Conservation (phyloP, 2,113 vertebrate species). For the Eonycteris spelaea region DNA sequence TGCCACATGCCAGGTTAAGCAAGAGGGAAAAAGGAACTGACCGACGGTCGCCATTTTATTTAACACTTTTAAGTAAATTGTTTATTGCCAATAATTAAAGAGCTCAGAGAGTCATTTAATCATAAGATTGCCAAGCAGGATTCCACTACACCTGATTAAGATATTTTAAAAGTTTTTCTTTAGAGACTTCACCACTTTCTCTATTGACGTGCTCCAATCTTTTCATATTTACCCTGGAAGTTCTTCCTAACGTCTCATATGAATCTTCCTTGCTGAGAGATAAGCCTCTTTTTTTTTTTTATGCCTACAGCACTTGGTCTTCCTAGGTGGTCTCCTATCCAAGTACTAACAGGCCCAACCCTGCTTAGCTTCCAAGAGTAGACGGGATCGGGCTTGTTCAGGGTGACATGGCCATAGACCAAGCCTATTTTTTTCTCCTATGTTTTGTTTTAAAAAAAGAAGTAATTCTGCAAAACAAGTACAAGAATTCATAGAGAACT, state of each 20-base stretch:
- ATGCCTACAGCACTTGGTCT: too few species aligned
- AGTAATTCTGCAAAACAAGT: background rate
- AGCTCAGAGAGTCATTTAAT: background rate
- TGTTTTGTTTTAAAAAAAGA: background rate
- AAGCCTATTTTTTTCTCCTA: background rate
- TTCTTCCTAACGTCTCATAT: background rate
- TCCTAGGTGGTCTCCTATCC: too few species aligned
- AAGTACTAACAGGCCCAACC: too few species aligned
- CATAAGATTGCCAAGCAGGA: background rate
- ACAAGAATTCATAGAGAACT: background rate
- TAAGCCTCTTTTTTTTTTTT: background rate
- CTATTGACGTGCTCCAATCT: background rate
- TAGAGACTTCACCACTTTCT: background rate
- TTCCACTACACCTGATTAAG: background rate
- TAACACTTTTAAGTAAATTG: slow-evolving; percentile 24
- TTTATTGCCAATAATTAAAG: slow-evolving; percentile 5
- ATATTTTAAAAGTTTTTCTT: background rate
- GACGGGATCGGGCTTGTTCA: too few species aligned
- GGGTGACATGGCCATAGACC: too few species aligned
- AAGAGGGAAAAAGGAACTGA: background rate
- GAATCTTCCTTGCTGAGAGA: background rate
- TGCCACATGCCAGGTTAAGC: background rate
- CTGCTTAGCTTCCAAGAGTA: too few species aligned
- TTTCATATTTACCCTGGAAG: background rate
- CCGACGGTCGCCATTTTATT: background rate